Percentiles rank a stretch among this genome's conserved stretches.
Conservation (phyloP, 2,797 vertebrate genomes). For the Chaenodraco wilsoni region DNA sequence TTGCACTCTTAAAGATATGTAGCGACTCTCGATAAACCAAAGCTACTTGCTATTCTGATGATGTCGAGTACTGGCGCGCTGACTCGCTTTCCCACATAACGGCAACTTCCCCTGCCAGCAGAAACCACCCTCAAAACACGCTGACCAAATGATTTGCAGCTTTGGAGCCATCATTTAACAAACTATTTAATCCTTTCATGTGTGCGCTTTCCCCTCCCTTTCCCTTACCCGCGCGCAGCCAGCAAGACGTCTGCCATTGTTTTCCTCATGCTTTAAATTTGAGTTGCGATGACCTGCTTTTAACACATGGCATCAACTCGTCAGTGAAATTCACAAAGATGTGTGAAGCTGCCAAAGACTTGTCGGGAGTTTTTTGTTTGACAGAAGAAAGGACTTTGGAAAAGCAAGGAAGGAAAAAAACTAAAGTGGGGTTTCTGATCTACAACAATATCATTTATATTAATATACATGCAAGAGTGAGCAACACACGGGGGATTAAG, state of each 20-base stretch:
- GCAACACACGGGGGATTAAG: slow-evolving; percentile 54
- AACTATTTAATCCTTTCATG: slow-evolving; percentile 59
- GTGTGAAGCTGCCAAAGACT: slow-evolving; percentile 50
- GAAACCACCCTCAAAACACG: slow-evolving; percentile 48
- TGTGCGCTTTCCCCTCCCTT: slow-evolving; percentile 17
- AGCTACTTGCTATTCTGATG: slow-evolving; percentile 40
- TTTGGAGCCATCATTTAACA: slow-evolving; percentile 52
- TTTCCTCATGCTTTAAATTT: slow-evolving; percentile 57
- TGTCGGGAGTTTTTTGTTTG: slow-evolving; percentile 38
- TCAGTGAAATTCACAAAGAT: slow-evolving; percentile 55
- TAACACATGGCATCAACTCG: slow-evolving; percentile 58
- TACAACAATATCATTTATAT: slow-evolving; percentile 62
- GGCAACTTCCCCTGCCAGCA: slow-evolving; percentile 44
- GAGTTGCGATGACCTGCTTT: slow-evolving; percentile 57
- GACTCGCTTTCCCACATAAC: slow-evolving; percentile 51
- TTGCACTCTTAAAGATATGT: slow-evolving; percentile 39
- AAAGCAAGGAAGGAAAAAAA: slow-evolving; percentile 6
- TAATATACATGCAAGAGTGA: slow-evolving; percentile 60
- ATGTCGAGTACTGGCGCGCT: slow-evolving; percentile 35
- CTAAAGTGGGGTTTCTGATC: slow-evolving; percentile 41
- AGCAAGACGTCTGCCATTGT: slow-evolving; percentile 54
- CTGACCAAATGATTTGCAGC: slow-evolving; percentile 68
- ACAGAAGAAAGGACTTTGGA: slow-evolving; percentile 25
- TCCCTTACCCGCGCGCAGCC: slow-evolving; percentile 31
- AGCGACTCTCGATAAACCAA: slow-evolving; percentile 65